Conservation (phyloP, 1,140 invertebrate genomes). For the Trichoplusia ni region DNA sequence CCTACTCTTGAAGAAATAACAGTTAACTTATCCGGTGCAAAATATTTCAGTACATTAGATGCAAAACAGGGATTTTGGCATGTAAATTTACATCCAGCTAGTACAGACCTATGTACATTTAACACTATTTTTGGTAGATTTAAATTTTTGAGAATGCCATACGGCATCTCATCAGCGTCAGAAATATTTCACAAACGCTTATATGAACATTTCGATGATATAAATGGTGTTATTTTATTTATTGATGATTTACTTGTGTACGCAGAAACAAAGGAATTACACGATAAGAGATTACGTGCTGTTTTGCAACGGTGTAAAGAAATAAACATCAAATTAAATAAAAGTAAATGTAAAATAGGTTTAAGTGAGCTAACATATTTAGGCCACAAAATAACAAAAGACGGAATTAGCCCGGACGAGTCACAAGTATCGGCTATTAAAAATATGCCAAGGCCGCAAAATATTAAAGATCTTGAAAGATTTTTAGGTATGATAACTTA, state of each 20-base stretch:
- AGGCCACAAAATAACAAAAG: too few species aligned
- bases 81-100: conserved; percentile 42
- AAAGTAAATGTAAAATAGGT: too few species aligned
- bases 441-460: neutral
- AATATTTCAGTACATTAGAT: conserved; percentile 76
- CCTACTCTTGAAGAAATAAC: conserved; percentile 72
- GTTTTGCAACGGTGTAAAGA: conserved; percentile 19
- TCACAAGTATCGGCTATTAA: neutral
- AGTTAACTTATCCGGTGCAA: conserved; percentile 57
- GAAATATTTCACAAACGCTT: neutral
- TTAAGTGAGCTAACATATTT: too few species aligned
- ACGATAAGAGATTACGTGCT: neutral
- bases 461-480: neutral
- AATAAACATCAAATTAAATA: too few species aligned
- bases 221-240: conserved; percentile 7
- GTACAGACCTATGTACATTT: conserved; percentile 41
- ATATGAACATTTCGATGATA: conserved; percentile 12
- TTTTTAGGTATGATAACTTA: neutral
- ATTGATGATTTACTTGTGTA: conserved; percentile 17
- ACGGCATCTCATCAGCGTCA: conserved; percentile 31
- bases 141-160: conserved; percentile 39
- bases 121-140: conserved; percentile 51
- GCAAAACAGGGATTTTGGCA: conserved; percentile 63
- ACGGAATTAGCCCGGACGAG: too few species aligned
- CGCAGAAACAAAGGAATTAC: neutral